phyloP scores from a whole-genome alignment of 2,113 vertebrate species.

The Argyrosomus japonicus region DNA sequence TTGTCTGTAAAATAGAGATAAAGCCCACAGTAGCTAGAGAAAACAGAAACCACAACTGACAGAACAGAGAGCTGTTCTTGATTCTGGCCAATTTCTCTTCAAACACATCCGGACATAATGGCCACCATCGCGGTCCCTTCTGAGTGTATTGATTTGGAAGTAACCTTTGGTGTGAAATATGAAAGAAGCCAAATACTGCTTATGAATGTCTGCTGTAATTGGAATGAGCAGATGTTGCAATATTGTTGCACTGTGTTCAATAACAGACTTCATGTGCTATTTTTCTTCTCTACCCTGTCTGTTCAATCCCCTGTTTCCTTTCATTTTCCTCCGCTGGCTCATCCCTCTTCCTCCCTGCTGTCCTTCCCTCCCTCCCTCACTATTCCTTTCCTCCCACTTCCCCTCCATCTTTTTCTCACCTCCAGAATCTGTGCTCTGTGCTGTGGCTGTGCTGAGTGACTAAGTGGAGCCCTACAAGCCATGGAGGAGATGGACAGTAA shows the following conservation, averaged over 20 bases:
- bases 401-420: constrained; percentile 21
- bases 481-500: constrained; percentile 99
- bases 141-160: constrained; percentile 71
- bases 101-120: constrained; percentile 53
- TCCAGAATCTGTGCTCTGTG: constrained; percentile 82
- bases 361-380: constrained; percentile 13
- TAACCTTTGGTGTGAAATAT: constrained; percentile 80
- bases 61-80: constrained; percentile 42
- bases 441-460: constrained; percentile 84
- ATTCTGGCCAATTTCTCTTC: constrained; percentile 67
- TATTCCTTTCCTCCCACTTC: background rate
- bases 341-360: constrained; percentile 36
- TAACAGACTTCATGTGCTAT: constrained; percentile 63
- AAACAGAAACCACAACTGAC: constrained; percentile 48
- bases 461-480: constrained; percentile 83
- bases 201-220: constrained; percentile 75
- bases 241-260: constrained; percentile 69
- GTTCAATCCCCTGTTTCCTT: constrained; percentile 33
- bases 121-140: constrained; percentile 47
- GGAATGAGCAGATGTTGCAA: constrained; percentile 72
- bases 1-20: constrained; percentile 59
- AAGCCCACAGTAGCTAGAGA: constrained; percentile 32
- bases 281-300: constrained; percentile 50
- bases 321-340: constrained; percentile 43
- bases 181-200: constrained; percentile 72